phyloP scores from a whole-genome alignment of 1,140 invertebrate genomes.

The Papilio xuthus region DNA sequence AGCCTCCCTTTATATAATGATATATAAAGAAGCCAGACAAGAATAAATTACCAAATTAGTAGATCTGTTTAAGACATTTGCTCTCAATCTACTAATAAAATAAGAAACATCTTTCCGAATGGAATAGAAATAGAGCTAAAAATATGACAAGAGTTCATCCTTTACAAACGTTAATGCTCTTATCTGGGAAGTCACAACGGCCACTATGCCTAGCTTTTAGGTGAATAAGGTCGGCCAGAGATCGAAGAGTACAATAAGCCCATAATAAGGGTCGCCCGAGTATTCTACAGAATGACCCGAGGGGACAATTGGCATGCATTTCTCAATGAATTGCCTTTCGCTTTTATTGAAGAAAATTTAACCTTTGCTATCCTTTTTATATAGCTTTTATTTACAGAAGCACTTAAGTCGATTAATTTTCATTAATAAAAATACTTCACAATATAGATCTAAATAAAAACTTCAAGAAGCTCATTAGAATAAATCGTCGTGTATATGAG shows the following conservation, averaged over 20 bases:
- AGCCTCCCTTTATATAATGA: too few species aligned
- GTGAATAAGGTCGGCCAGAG: constrained; percentile 19
- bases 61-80: too few species aligned
- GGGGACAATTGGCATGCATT: constrained; percentile 37
- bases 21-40: too few species aligned
- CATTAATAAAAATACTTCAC: too few species aligned
- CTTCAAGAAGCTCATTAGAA: too few species aligned
- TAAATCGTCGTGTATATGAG: too few species aligned
- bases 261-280: constrained; percentile 28
- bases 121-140: not conserved
- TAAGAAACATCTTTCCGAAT: not conserved
- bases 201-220: constrained; percentile 23
- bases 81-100: too few species aligned
- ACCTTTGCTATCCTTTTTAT: constrained; percentile 19
- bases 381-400: not conserved
- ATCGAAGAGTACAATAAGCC: constrained; percentile 29
- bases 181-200: constrained; percentile 18
- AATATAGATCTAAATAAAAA: too few species aligned
- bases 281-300: constrained; percentile 16
- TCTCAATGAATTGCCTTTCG: constrained; percentile 36
- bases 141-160: constrained; percentile 11
- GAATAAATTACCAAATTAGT: too few species aligned
- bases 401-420: too few species aligned
- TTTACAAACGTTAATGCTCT: constrained; percentile 24
- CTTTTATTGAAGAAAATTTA: not conserved